Base-by-base conservation (phyloP, 2,797 vertebrate species). In the Anabacerthia variegaticeps region DNA sequence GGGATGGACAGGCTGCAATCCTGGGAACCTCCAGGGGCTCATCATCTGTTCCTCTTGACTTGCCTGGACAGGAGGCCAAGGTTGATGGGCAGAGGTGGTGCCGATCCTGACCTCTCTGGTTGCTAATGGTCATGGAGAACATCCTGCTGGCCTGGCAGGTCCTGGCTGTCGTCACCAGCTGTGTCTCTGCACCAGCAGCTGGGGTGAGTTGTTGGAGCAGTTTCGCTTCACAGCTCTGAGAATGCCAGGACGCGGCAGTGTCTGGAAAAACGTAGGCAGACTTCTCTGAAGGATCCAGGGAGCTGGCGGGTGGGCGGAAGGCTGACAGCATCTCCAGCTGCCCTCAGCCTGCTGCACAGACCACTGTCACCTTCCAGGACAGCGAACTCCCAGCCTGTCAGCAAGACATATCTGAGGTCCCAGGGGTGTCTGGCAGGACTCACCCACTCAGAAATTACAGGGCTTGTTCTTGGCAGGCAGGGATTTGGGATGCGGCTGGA, bases 71-170 rank as follows among this genome's bases (percentile, higher is more conserved):
- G 82, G 72, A 91, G 68, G 43, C 49, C 30, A 26, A 87, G 43
- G 69, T 49, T 77, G 82, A 46, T 37, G 24, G 65, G 39, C 15
- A 73, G 78, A 56, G 56, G 19, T 16, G 55, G 17, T 56, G 69
- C 65, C 43, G 55, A 43, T 86, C 48, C 51, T 0, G 1, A 34
- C 19, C 0, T 0, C 62, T 62, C n/a, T 4, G 21, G 28, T 56
- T 75, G 56, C 62, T 87, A 8, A 74, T 49, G 68, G 52, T n/a
- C 61, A 9, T 81, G 79, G 73, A 75, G 36, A 74, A 17, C 54
- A 10, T 72, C 51, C 65, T 24, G 37, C 68, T 23, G 75, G 65
- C 28, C 84, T 3, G 1, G 58, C 58, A 61, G 74, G 39, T 43
- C 63, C 58, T 82, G 92, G 20, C 84, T 91, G 62, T 62, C 22